Percentiles rank a stretch among this genome's conserved stretches.
These are phyloP conservation scores for Celastrina argiolus DNA, from an alignment of 2,888 invertebrate species.

Conservation along the genomic window DNA sequence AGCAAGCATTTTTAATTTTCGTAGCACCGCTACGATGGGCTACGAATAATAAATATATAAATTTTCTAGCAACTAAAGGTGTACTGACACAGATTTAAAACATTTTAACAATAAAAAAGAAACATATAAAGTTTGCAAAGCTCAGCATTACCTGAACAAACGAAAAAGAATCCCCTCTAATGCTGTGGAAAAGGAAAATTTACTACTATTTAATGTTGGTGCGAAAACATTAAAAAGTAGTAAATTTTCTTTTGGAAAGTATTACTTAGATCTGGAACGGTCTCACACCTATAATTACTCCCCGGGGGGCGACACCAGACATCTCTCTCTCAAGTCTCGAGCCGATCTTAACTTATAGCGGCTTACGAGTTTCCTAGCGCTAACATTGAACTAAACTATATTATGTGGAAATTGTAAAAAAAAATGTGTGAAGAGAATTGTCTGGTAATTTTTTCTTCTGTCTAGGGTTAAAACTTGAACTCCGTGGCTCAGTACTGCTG, in stretches of 20 bases:
- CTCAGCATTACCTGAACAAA: neutral
- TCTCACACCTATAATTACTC: conserved; percentile 61
- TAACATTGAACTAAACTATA: neutral
- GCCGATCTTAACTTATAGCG: conserved; percentile 16
- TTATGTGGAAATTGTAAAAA: neutral
- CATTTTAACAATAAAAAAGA: neutral
- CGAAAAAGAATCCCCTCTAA: conserved; percentile 4
- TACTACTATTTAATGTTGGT: conserved; percentile 8
- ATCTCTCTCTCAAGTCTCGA: neutral
- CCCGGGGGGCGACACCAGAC: conserved; percentile 44
- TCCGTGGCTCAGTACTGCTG: too few relatives aligned
- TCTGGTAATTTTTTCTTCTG: neutral
- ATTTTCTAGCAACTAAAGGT: too few relatives aligned
- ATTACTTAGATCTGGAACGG: conserved; percentile 34
- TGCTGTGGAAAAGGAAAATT: neutral
- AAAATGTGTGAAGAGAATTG: neutral
- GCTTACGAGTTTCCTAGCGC: neutral
- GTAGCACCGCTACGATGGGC: neutral
- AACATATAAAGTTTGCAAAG: neutral
- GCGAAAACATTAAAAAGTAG: conserved; percentile 21
- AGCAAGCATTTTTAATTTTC: neutral
- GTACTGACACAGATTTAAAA: too few relatives aligned
- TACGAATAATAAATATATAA: too few relatives aligned
- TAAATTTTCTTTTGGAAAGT: conserved; percentile 21
- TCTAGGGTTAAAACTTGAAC: too few relatives aligned